Conservation (phyloP, 2,113 vertebrate genomes). For the Pholis gunnellus region DNA sequence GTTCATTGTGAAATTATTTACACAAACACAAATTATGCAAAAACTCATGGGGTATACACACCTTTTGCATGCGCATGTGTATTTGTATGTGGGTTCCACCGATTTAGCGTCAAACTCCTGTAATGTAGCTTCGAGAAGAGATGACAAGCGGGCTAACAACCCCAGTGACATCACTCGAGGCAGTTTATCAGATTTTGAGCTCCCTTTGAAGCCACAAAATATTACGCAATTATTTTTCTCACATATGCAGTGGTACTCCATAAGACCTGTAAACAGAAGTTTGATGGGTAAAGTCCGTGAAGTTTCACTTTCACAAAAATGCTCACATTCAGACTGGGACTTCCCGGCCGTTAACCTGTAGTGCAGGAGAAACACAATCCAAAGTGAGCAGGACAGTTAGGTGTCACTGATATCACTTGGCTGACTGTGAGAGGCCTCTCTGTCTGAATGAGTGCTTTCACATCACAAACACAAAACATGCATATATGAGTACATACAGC, state of each 20-base stretch:
- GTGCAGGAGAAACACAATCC: constrained; percentile 31
- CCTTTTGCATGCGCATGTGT: background rate
- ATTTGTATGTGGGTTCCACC: background rate
- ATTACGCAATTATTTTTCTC: background rate
- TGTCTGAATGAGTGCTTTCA: constrained; percentile 60
- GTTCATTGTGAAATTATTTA: background rate
- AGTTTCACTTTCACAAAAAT: background rate
- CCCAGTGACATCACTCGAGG: background rate
- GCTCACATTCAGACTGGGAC: background rate
- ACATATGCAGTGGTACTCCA: background rate
- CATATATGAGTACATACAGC: background rate
- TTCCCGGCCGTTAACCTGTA: background rate
- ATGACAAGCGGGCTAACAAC: background rate
- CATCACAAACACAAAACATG: constrained; percentile 24
- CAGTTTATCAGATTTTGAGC: background rate
- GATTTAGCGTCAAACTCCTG: background rate
- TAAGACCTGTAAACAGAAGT: background rate
- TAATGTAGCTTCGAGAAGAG: background rate
- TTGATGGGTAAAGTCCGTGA: background rate
- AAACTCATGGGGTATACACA: background rate
- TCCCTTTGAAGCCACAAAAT: background rate
- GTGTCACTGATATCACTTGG: constrained; percentile 64
- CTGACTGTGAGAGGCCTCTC: constrained; percentile 50
- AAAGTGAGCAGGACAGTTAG: constrained; percentile 52
- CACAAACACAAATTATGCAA: background rate